Base-by-base conservation (phyloP, 2,888 invertebrate species). In the Drosophila nr. medialis region DNA sequence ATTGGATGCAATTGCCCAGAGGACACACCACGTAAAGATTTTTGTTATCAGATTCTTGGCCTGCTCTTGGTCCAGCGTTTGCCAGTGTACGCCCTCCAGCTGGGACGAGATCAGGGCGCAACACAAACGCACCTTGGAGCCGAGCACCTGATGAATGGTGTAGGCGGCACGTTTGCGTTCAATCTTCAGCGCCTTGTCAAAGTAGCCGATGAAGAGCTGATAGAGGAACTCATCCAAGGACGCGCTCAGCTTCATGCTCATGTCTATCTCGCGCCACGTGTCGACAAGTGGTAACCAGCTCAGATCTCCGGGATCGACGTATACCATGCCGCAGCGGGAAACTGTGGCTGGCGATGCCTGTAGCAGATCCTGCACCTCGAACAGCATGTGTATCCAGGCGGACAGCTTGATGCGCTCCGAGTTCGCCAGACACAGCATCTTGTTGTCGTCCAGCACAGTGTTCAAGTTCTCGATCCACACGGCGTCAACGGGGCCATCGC, bases 381-480 rank as follows among this genome's bases (percentile, higher is more conserved):
- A 98, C 27, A 98, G 93, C 97, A 98, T 97, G 88, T 97, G 97
- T 1, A 98, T 97, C 93, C 96, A 97, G 0, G 96, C 96, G 0
- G 98, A 97, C 32, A 98, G 94, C 92, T 98, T 98, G 74, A 98
- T 98, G 71, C 97, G 94, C 93, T 97, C 98, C 0, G 97, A 97
- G 94, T 98, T 98, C 2, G 98, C 97, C 42, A 98, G 93, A 86
- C 98, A 98, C 42, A 98, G 92, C 97, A 98, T 97, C 93, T 98
- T 98, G 92, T 98, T 98, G 91, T 98, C 98, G 90, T 98, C 98
- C 8, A 98, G 94, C 0, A 98, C 98, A 0, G 98, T 97, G 92
- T 98, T 98, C 95, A 98, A 95, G 91, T 98, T 98, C 93, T 98
- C 98, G 75, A 98, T 98, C 98, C 98, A 98, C 27, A 98, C 96